Conservation (phyloP, 2,888 invertebrate species). For the Xestia sexstrigata region DNA sequence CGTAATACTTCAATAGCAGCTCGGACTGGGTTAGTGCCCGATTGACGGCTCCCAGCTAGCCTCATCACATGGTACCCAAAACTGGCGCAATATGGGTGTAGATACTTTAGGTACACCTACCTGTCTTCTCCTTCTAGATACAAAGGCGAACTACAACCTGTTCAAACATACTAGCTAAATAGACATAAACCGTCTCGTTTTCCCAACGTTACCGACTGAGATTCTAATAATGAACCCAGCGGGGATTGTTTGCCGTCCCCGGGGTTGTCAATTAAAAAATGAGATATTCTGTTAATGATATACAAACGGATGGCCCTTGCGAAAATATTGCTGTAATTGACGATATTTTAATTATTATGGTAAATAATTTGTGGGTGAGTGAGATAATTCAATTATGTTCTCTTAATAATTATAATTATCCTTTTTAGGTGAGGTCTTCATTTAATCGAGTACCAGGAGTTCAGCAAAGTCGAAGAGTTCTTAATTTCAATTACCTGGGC, state of each 20-base stretch:
- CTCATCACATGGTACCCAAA: background rate
- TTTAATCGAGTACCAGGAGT: constrained; percentile 18
- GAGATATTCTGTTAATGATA: constrained; percentile 53
- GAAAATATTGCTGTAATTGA: constrained; percentile 37
- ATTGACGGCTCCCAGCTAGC: background rate
- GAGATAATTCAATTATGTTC: background rate
- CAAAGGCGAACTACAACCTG: background rate
- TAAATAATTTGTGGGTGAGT: constrained; percentile 1
- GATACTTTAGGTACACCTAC: background rate
- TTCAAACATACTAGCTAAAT: background rate
- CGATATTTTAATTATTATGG: constrained; percentile 29
- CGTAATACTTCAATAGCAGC: background rate
- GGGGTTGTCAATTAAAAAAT: constrained; percentile 62
- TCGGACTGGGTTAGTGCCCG: background rate
- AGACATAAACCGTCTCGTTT: constrained; percentile 16
- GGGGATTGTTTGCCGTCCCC: constrained; percentile 40
- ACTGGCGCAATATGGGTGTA: background rate
- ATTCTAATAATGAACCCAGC: constrained; percentile 54
- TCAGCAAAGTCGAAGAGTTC: constrained; percentile 15
- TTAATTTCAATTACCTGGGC: background rate
- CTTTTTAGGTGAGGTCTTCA: background rate
- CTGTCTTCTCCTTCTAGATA: background rate
- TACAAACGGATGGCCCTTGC: constrained; percentile 42
- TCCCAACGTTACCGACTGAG: constrained; percentile 12
- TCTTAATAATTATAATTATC: background rate